phyloP scores from a whole-genome alignment of 2,797 vertebrate genomes.

The Oreonectes daqikongensis region DNA sequence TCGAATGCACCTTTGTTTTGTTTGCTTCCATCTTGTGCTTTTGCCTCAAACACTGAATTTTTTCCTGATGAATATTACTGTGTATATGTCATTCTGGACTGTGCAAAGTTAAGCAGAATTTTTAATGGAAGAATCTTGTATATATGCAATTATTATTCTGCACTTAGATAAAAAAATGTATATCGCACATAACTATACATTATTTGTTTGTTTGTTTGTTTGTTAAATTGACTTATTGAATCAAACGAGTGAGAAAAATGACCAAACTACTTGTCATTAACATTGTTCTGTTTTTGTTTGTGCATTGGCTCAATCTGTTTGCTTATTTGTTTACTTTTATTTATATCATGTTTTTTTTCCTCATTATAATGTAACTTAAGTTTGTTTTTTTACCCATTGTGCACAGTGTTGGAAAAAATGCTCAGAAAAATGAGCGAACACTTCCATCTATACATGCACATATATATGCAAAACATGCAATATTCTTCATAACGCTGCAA shows the following conservation, averaged over 20 bases:
- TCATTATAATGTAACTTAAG: constrained; percentile 12
- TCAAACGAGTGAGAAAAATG: constrained; percentile 4
- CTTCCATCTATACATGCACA: constrained; percentile 51
- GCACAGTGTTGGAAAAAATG: constrained; percentile 38
- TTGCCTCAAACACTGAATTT: neutral
- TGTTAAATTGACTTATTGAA: neutral
- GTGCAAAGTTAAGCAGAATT: neutral
- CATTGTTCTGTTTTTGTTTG: neutral
- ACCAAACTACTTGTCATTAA: neutral
- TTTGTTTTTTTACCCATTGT: neutral
- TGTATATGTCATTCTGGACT: constrained; percentile 22
- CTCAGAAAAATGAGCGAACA: constrained; percentile 40
- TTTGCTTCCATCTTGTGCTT: neutral
- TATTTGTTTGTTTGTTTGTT: constrained; percentile 6
- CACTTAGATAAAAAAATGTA: neutral
- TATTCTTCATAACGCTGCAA: constrained; percentile 69
- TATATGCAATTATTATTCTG: constrained; percentile 27
- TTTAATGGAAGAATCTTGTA: constrained; percentile 31
- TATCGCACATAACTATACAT: neutral
- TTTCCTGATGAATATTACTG: constrained; percentile 25
- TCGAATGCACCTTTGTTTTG: neutral
- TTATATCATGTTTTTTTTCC: neutral
- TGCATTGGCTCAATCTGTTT: neutral
- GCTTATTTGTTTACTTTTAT: neutral
- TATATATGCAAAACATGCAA: constrained; percentile 75